Evolutionary conservation across 92 coral and sea anemone genomes (phyloP).

Genomic region (Micromussa lordhowensis): DNA sequence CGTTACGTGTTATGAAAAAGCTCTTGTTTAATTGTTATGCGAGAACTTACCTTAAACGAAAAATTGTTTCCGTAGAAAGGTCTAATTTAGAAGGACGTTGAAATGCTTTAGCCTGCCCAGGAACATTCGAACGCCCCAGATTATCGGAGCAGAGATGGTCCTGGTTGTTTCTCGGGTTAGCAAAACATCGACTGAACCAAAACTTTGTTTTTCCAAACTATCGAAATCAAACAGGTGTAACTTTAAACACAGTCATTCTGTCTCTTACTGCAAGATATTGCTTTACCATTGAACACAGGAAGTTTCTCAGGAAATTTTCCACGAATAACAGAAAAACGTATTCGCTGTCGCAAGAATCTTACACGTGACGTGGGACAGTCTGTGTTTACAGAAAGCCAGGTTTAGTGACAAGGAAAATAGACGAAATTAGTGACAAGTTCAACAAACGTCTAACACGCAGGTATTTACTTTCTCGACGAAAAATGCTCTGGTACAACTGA

Average conservation of each 20-base stretch:
- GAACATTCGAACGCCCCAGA: too few species aligned
- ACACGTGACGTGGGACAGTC: neutral
- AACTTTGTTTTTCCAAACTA: neutral
- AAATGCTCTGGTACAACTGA: neutral
- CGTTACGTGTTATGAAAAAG: neutral
- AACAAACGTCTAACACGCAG: neutral
- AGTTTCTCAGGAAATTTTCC: neutral
- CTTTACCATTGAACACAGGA: neutral
- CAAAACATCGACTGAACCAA: constrained; percentile 1
- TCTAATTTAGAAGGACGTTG: neutral
- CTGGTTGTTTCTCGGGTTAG: neutral
- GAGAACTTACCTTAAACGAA: neutral
- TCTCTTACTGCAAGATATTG: neutral
- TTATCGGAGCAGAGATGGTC: too few species aligned
- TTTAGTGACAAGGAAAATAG: constrained; percentile 22
- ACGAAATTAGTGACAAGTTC: neutral
- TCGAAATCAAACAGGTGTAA: constrained; percentile 12
- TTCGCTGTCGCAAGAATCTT: neutral
- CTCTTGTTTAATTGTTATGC: neutral
- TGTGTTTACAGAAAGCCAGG: constrained; percentile 13
- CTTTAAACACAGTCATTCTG: constrained; percentile 14
- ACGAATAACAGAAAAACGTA: neutral
- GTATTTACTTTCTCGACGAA: neutral
- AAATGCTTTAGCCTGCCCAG: neutral
- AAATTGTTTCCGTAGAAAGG: neutral